Percentiles rank a stretch among this genome's conserved stretches.
Evolutionary conservation across 2,888 invertebrate species (phyloP).

Genomic region (Brachypterus glaber): DNA sequence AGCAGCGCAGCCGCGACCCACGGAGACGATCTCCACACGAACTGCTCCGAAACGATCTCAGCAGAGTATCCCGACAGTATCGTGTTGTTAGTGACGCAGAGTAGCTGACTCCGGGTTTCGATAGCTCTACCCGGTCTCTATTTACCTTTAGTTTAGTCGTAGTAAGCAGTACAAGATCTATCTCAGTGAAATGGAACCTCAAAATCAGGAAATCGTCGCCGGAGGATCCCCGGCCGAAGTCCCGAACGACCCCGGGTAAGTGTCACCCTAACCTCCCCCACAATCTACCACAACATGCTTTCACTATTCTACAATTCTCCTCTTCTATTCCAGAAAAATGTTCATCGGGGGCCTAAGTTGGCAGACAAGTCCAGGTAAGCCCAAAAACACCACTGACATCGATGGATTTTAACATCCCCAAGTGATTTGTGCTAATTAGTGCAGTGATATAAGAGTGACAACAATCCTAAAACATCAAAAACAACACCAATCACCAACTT

Average conservation of each 20-base stretch:
- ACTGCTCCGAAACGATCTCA: conserved; percentile 28
- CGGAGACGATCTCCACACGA: conserved; percentile 38
- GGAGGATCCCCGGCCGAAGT: conserved; percentile 81
- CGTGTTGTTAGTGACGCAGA: conserved; percentile 61
- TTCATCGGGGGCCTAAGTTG: conserved; percentile 99
- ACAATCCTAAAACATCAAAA: too few species aligned
- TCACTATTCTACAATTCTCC: too few species aligned
- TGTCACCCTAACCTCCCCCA: conserved; percentile 15
- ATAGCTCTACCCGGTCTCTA: conserved; percentile 46
- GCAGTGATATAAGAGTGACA: too few species aligned
- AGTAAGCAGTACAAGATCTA: conserved; percentile 37
- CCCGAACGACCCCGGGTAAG: conserved; percentile 91
- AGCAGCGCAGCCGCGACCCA: conserved; percentile 32
- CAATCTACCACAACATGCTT: too few species aligned
- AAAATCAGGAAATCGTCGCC: conserved; percentile 65
- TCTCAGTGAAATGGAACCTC: conserved; percentile 54
- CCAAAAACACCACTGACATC: too few species aligned
- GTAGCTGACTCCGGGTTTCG: conserved; percentile 52
- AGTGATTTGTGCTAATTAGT: too few species aligned
- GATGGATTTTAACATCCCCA: too few species aligned
- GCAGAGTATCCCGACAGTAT: conserved; percentile 43
- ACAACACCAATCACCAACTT: too few species aligned
- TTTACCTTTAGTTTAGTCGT: conserved; percentile 50
- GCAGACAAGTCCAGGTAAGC: conserved; percentile 98
- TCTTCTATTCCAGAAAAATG: conserved; percentile 93